phyloP scores from a whole-genome alignment of 2,113 vertebrate genomes.

The Lagopus leucura region DNA sequence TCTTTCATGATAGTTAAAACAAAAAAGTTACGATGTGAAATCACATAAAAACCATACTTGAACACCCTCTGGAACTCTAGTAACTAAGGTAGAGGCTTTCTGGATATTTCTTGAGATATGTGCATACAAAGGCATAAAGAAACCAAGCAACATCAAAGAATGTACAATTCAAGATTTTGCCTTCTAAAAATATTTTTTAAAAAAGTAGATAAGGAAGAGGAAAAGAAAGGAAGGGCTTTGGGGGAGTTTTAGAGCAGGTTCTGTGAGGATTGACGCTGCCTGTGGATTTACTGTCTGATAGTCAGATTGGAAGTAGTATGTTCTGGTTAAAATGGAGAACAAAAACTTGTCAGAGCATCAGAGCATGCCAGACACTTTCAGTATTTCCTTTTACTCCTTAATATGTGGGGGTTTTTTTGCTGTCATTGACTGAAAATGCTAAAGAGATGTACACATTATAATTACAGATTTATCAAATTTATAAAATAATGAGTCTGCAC shows the following conservation, averaged over 20 bases:
- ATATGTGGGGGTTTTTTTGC: not conserved
- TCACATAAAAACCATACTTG: not conserved
- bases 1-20: not conserved
- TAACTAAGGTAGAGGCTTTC: not conserved
- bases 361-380: not conserved
- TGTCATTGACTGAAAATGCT: not conserved
- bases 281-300: not conserved
- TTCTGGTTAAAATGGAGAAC: not conserved
- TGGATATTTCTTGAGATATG: not conserved
- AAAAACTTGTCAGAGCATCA: not conserved
- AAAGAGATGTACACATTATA: not conserved
- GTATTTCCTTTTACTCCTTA: not conserved
- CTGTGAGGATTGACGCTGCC: not conserved
- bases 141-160: not conserved
- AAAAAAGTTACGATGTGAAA: not conserved
- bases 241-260: not conserved
- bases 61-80: not conserved
- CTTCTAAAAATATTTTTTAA: no score
- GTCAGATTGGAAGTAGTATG: not conserved
- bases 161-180: not conserved
- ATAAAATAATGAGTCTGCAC: not conserved
- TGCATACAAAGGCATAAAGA: not conserved
- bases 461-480: constrained; percentile 34
- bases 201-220: no score
- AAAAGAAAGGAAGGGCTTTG: not conserved